Base-by-base conservation (phyloP, 2,888 invertebrate genomes). In the Tachina lurida region DNA sequence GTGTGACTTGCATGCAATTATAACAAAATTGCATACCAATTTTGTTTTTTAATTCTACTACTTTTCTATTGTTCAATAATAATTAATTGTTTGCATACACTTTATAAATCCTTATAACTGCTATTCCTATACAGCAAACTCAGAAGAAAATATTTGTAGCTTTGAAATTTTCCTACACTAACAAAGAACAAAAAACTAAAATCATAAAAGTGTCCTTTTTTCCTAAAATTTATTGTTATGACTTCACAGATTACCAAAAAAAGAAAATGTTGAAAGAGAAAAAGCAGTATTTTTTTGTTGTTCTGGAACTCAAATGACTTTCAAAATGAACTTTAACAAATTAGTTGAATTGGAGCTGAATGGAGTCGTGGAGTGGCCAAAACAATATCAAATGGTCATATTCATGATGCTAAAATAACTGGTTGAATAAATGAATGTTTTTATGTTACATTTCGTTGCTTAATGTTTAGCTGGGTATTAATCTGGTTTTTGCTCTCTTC, bases 401-500 rank as follows among this genome's bases (percentile, higher is more conserved):
- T 80, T 73, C 65, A 80, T 74, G 70, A 31, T 65, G 60, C 76
- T 56, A 15, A 79, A 84, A 84, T 84, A 74, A 88, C 89, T 90
- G 89, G 87, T 90, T 89, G 89, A 88, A 90, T 88, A 84, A 87
- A 88, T 87, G 88, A 73, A 71, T 86, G 67, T 82, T 62, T 73
- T 56, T 56, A 10, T 56, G 15, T 67, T 67, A 9, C 52, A 62
- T 43, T 41, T 52, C 54, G 45, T 52, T 45, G 13, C 80, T 80
- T 39, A 86, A 83, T 86, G 77, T 84, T 31, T 86, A 52, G 84
- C 67, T 77, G 76, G 54, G 82, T 74, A 79, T 82, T 87, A 87
- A 87, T 85, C 83, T 77, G 87, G 62, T 82, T 79, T 84, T 84
- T 84, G 77, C 80, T 78, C 67, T 86, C 70, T 86, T 74, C 71